Conservation (phyloP, 2,113 vertebrate species). For the Mustelus asterias region DNA sequence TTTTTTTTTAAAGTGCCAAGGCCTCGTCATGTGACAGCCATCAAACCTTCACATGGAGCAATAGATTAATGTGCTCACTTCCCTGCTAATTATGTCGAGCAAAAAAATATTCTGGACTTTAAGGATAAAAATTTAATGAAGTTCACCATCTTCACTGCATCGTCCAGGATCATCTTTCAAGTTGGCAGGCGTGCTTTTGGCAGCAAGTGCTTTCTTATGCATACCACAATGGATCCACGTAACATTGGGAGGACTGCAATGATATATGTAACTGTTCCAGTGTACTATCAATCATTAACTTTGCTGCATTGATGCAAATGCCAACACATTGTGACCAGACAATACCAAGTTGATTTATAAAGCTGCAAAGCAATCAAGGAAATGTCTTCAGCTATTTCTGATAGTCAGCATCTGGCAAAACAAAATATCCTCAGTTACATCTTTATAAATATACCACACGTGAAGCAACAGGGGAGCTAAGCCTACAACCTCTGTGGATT, state of each 20-base stretch:
- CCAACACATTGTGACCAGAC: background rate
- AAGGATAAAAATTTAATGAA: slow-evolving; percentile 44
- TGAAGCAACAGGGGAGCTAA: slow-evolving; percentile 47
- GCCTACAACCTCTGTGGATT: slow-evolving; percentile 46
- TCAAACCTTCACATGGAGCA: background rate
- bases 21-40: slow-evolving; percentile 40
- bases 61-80: background rate
- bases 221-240: slow-evolving; percentile 48
- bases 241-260: slow-evolving; percentile 41
- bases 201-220: slow-evolving; percentile 47
- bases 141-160: slow-evolving; percentile 47
- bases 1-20: slow-evolving; percentile 42
- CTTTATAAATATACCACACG: slow-evolving; percentile 48
- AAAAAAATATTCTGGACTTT: background rate
- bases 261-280: background rate
- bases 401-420: background rate
- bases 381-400: background rate
- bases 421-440: background rate
- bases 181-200: slow-evolving; percentile 47
- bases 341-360: background rate
- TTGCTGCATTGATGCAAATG: background rate
- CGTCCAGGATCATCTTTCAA: slow-evolving; percentile 45
- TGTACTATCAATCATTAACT: slow-evolving; percentile 14
- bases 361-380: background rate
- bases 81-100: slow-evolving; percentile 5